Conservation (phyloP, 2,888 invertebrate species). For the Miltochrista miniata region DNA sequence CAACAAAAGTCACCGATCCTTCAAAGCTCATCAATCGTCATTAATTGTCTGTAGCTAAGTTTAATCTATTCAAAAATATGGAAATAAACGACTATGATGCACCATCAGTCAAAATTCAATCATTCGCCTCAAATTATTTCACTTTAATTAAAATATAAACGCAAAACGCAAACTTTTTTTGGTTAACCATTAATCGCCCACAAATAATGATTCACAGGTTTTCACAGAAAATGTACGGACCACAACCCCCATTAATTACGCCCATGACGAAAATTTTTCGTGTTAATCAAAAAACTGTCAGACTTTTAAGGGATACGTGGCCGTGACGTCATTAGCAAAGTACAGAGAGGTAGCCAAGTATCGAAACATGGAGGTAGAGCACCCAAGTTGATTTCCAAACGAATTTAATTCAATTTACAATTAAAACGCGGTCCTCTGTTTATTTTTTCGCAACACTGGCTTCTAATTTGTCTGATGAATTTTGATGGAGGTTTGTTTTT, state of each 20-base stretch:
- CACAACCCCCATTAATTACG: conserved; percentile 67
- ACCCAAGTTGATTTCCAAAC: conserved; percentile 67
- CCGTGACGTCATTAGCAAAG: conserved; percentile 64
- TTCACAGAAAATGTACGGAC: conserved; percentile 30
- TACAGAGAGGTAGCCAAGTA: conserved; percentile 37
- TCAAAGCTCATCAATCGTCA: too few relatives aligned
- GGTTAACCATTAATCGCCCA: conserved; percentile 18
- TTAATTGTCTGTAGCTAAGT: conserved; percentile 10
- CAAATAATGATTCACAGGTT: conserved; percentile 20
- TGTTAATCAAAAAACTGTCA: conserved; percentile 71
- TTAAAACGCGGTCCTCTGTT: conserved; percentile 70
- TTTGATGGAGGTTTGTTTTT: conserved; percentile 54
- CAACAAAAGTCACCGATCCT: too few relatives aligned
- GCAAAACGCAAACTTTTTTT: conserved; percentile 10
- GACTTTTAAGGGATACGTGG: conserved; percentile 51
- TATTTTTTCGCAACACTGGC: conserved; percentile 64
- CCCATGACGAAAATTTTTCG: conserved; percentile 61
- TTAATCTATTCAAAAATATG: too few relatives aligned
- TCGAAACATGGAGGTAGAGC: conserved; percentile 50
- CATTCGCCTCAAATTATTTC: background rate
- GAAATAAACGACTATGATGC: too few relatives aligned
- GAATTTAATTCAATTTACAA: conserved; percentile 80
- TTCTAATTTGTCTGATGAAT: conserved; percentile 58
- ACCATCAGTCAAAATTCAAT: too few relatives aligned
- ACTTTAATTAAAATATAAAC: conserved; percentile 1